Percentiles rank a stretch among this genome's conserved stretches.
Conservation (phyloP, 1,140 invertebrate species). For the Drosophila nannoptera region DNA sequence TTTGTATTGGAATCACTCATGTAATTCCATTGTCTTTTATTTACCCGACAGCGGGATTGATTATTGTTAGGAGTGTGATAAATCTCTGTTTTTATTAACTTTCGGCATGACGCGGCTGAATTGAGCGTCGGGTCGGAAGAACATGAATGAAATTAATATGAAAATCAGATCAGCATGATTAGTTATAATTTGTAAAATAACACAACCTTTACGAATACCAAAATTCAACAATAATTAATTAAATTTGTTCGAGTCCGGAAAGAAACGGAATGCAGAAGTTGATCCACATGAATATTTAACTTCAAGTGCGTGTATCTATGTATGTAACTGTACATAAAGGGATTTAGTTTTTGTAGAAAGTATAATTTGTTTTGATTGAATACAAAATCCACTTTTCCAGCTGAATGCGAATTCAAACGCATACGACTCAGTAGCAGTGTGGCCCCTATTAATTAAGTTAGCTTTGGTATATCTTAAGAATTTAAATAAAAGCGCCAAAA, state of each 20-base stretch:
- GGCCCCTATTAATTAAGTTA: no score
- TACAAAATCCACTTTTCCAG: no score
- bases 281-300: neutral
- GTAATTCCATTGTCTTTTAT: slow-evolving; percentile 45
- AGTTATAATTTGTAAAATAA: slow-evolving; percentile 64
- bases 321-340: neutral
- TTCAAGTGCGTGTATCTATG: neutral
- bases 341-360: no score
- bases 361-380: no score
- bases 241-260: slow-evolving; percentile 51
- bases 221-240: slow-evolving; percentile 52
- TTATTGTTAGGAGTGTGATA: slow-evolving; percentile 77
- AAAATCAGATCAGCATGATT: slow-evolving; percentile 77
- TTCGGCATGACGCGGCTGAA: slow-evolving; percentile 67
- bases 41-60: slow-evolving; percentile 60
- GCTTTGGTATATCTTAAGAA: no score
- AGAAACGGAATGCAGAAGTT: slow-evolving; percentile 4
- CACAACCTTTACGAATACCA: slow-evolving; percentile 33
- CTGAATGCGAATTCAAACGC: no score
- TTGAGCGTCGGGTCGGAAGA: slow-evolving; percentile 27
- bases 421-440: no score
- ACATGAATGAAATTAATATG: slow-evolving; percentile 57
- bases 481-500: no score
- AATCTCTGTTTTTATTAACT: slow-evolving; percentile 78
- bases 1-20: slow-evolving; percentile 68